A percentile compares a stretch with the other conserved stretches of the same genome.
Evolutionary conservation across 1,140 invertebrate species (phyloP).

Genomic region (Drosophila asahinai): DNA sequence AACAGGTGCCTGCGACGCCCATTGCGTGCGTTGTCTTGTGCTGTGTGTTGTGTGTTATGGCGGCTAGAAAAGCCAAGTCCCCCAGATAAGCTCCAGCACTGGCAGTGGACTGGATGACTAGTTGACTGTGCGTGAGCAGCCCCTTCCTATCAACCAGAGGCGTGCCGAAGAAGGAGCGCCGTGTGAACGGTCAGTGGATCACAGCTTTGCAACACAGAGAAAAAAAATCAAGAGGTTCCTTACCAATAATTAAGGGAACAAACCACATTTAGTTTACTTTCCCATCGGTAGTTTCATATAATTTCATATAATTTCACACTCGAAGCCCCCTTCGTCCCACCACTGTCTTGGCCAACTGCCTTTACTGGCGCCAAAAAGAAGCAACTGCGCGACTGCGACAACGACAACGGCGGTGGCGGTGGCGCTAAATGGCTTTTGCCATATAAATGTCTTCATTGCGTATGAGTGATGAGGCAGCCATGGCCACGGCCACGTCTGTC

Average conservation of each 20-base stretch:
- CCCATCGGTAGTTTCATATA: too few relatives aligned
- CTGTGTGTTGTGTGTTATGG: conserved; percentile 14
- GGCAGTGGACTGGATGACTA: conserved; percentile 4
- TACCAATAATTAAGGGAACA: neutral
- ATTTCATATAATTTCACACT: neutral
- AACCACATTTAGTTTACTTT: neutral
- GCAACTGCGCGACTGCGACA: conserved; percentile 15
- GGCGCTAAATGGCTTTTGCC: conserved; percentile 78
- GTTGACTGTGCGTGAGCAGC: conserved; percentile 47
- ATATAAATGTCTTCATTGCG: conserved; percentile 84
- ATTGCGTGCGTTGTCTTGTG: conserved; percentile 70
- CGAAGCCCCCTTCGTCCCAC: neutral
- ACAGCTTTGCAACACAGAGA: conserved; percentile 12
- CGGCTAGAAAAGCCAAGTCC: conserved; percentile 58
- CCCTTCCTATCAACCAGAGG: conserved; percentile 25
- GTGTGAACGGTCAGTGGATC: neutral
- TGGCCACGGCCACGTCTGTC: conserved; percentile 37
- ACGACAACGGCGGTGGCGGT: conserved; percentile 20
- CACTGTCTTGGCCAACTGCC: conserved; percentile 2
- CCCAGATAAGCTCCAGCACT: conserved; percentile 61
- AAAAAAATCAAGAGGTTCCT: neutral
- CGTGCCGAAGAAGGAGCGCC: conserved; percentile 13
- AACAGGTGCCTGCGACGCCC: conserved; percentile 78
- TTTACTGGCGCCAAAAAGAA: conserved; percentile 53
- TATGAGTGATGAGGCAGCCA: conserved; percentile 77